Base-by-base conservation (phyloP, 2,888 invertebrate species). In the Caradrina kadenii region DNA sequence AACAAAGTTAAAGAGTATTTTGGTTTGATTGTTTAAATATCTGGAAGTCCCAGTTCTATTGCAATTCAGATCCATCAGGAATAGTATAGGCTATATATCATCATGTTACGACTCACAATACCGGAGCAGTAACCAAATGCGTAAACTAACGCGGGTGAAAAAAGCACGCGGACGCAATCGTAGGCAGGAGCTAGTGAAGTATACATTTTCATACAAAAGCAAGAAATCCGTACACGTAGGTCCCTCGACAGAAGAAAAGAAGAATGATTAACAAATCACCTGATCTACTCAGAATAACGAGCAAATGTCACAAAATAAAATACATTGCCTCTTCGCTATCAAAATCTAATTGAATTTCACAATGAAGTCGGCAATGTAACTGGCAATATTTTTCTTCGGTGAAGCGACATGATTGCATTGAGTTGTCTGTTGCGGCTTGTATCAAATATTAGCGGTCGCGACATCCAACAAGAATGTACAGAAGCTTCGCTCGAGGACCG, bases 291-390 rank as follows among this genome's bases (percentile, higher is more conserved):
- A 52, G 55, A 55, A 58, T 55, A 66, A 53, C 45, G 60, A 63
- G 26, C 21, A 22, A 68, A 73, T 45, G 15, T 69, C 45, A 45
- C 42, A 63, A 58, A 69, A 64, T 55, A 55, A 52, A 66, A 71
- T 72, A 54, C 55, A 60, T 67, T 70, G 48, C 62, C 39, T 63
- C 31, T 50, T 66, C 35, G 26, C 62, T 26, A 63, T 62, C 63
- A 42, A 66, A 65, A 60, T 61, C 58, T 22, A 45, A 69, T 67
- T 76, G 48, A 59, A 71, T 79, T 79, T 48, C 56, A 58, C 22
- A 39, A 58, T 69, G 54, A 59, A 79, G 62, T 66, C 71, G 52
- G 42, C 63, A 55, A 69, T 79, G 82, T 73, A 72, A 83, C 71
- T 56, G 66, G 53, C 79, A 68, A 56, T 52, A 72, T 66, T 76